These are phyloP conservation scores for Argentina silus DNA, from an alignment of 2,797 vertebrate genomes.

Conservation along the genomic window DNA sequence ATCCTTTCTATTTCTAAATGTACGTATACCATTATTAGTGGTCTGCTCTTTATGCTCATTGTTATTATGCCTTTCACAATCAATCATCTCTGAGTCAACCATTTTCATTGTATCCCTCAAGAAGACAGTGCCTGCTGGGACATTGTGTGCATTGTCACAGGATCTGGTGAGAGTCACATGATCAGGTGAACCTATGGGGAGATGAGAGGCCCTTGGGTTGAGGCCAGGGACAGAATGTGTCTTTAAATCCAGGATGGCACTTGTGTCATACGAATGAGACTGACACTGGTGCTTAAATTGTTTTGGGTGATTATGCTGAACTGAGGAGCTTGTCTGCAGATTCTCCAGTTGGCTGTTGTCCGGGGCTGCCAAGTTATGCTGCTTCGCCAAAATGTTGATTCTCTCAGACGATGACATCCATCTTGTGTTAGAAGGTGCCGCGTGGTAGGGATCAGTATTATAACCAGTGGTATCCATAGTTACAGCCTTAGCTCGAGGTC, in stretches of 20 bases:
- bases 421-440: background rate
- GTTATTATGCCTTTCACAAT: background rate
- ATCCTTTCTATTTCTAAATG: conserved; percentile 9
- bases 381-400: conserved; percentile 4
- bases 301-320: background rate
- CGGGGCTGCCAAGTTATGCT: conserved; percentile 6
- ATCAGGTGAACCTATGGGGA: background rate
- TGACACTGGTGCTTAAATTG: background rate
- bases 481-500: background rate
- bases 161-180: background rate
- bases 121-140: background rate
- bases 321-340: background rate
- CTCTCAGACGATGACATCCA: conserved; percentile 13
- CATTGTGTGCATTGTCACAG: background rate
- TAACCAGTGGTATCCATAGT: conserved; percentile 1
- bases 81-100: background rate
- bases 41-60: background rate
- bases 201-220: background rate
- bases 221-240: background rate
- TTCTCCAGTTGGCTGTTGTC: background rate
- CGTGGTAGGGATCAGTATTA: background rate
- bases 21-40: background rate
- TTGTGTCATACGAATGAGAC: background rate
- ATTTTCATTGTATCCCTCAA: background rate
- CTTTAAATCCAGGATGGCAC: background rate